These are phyloP conservation scores for Arctopsyche grandis DNA, from an alignment of 1,140 invertebrate genomes.

Conservation along the genomic window DNA sequence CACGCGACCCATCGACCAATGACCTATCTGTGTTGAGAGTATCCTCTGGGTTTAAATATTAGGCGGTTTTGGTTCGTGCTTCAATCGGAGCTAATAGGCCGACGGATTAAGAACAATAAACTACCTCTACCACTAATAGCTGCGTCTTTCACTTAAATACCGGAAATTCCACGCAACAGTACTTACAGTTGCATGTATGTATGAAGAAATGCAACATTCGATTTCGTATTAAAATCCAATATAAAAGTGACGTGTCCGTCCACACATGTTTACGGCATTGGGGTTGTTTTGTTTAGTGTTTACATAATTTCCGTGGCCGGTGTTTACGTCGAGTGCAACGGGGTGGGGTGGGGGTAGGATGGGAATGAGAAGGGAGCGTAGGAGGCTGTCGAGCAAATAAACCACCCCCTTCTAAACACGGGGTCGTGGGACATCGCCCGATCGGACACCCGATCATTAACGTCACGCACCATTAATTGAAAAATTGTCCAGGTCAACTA, in stretches of 20 bases:
- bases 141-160: too few species aligned
- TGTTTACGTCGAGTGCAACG: constrained; percentile 39
- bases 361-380: neutral
- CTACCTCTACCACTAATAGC: too few species aligned
- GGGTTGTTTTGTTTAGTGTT: constrained; percentile 44
- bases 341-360: neutral
- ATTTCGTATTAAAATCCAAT: too few species aligned
- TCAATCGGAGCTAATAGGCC: too few species aligned
- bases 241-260: neutral
- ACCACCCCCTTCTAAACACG: neutral
- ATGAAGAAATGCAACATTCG: too few species aligned
- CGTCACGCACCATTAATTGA: constrained; percentile 18
- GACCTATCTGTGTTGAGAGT: too few species aligned
- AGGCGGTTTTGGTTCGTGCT: too few species aligned
- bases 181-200: too few species aligned
- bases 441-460: constrained; percentile 19
- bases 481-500: neutral
- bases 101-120: too few species aligned
- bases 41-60: too few species aligned
- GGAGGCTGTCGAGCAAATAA: constrained; percentile 27
- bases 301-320: constrained; percentile 40
- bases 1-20: too few species aligned
- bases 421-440: neutral
- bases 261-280: neutral
- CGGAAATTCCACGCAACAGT: too few species aligned